phyloP scores from a whole-genome alignment of 2,113 vertebrate species.

The Sisor rabdophorus region DNA sequence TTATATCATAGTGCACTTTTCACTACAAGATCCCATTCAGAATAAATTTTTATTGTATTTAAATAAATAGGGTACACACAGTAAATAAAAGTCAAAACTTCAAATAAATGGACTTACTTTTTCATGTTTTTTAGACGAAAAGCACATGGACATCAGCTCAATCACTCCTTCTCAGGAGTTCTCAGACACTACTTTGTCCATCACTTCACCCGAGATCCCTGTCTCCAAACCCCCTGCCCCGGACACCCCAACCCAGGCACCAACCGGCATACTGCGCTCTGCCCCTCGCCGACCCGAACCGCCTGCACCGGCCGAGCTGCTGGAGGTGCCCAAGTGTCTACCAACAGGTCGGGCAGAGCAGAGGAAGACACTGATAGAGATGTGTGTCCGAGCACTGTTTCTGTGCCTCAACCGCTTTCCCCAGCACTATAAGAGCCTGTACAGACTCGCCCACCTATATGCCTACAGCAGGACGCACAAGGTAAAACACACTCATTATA shows the following conservation, averaged over 20 bases:
- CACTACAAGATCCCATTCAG: too few species aligned
- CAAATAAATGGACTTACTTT: neutral
- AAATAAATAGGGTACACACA: too few species aligned
- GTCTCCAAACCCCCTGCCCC: slow-evolving; percentile 58
- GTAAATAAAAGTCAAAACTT: too few species aligned
- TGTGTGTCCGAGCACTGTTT: slow-evolving; percentile 82
- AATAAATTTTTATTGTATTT: too few species aligned
- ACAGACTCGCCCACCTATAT: slow-evolving; percentile 91
- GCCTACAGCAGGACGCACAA: slow-evolving; percentile 84
- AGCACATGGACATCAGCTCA: slow-evolving; percentile 37
- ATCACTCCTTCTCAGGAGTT: slow-evolving; percentile 57
- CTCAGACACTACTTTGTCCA: slow-evolving; percentile 62
- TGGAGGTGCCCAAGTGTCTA: slow-evolving; percentile 78
- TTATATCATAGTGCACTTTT: too few species aligned
- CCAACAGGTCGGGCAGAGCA: slow-evolving; percentile 78
- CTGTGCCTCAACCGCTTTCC: slow-evolving; percentile 93
- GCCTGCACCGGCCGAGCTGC: slow-evolving; percentile 57
- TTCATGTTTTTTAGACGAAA: slow-evolving; percentile 44
- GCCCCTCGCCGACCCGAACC: slow-evolving; percentile 70
- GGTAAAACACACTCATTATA: slow-evolving; percentile 64
- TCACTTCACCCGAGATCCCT: slow-evolving; percentile 57
- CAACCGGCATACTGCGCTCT: slow-evolving; percentile 43
- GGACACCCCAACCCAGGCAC: slow-evolving; percentile 56
- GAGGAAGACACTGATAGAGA: slow-evolving; percentile 82
- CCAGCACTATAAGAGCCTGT: slow-evolving; percentile 98